Evolutionary conservation across 2,888 invertebrate genomes (phyloP).

Genomic region (Hymenopus coronatus): DNA sequence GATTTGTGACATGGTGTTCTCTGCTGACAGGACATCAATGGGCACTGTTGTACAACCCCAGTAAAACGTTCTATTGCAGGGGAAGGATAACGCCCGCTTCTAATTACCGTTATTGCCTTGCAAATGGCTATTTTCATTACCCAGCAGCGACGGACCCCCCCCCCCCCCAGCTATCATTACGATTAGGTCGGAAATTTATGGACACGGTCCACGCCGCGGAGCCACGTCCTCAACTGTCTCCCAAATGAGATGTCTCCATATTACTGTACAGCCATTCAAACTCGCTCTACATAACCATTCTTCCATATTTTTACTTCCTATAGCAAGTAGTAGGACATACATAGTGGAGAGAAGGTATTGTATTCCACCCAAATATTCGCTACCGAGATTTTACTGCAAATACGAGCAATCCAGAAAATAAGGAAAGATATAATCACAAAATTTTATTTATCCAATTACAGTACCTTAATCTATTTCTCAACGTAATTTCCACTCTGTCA

Average conservation of each 20-base stretch:
- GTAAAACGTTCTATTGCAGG: not conserved
- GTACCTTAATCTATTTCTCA: too few species aligned
- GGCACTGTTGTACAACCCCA: not conserved
- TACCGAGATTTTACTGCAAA: too few species aligned
- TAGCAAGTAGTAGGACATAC: too few species aligned
- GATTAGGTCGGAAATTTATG: slow-evolving; percentile 25
- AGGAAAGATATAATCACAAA: too few species aligned
- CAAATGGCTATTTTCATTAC: slow-evolving; percentile 32
- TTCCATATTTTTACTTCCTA: too few species aligned
- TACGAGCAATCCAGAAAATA: too few species aligned
- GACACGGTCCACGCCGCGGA: slow-evolving; percentile 8
- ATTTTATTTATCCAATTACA: too few species aligned
- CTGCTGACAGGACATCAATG: not conserved
- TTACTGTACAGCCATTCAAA: too few species aligned
- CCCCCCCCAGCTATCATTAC: slow-evolving; percentile 21
- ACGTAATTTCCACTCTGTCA: too few species aligned
- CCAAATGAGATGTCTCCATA: not conserved
- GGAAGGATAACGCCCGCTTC: slow-evolving; percentile 8
- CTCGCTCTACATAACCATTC: too few species aligned
- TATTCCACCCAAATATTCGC: too few species aligned
- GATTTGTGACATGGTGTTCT: not conserved
- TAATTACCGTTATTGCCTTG: slow-evolving; percentile 31
- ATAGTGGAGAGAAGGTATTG: too few species aligned
- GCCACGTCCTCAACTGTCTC: not conserved
- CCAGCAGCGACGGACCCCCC: slow-evolving; percentile 32